These are phyloP conservation scores for Aethes cnicana DNA, from an alignment of 2,888 invertebrate species.

Conservation along the genomic window DNA sequence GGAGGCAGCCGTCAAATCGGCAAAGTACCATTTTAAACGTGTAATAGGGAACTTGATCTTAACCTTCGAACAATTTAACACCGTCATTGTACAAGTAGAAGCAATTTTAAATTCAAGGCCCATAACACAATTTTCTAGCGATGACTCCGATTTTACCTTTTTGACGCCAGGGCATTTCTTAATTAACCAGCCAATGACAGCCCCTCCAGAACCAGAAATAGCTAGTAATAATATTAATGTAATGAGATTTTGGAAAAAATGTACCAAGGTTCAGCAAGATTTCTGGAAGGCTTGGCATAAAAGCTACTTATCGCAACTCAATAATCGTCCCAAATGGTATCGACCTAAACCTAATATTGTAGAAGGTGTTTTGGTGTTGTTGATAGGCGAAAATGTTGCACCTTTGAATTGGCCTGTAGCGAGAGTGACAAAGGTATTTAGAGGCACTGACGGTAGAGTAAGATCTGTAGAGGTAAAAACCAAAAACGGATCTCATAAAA, in stretches of 20 bases:
- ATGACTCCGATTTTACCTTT: constrained; percentile 2
- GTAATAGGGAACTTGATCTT: neutral
- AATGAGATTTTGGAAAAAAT: constrained; percentile 3
- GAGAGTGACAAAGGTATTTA: neutral
- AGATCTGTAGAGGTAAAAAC: no score
- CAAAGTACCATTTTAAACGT: neutral
- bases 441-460: neutral
- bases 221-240: neutral
- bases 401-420: constrained; percentile 2
- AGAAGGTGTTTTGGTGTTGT: neutral
- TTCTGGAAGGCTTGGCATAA: constrained; percentile 9
- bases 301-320: constrained; percentile 1
- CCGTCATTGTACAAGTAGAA: constrained; percentile 13
- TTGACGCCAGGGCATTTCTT: constrained; percentile 5
- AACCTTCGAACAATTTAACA: constrained; percentile 2
- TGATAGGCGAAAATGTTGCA: neutral
- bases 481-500: no score
- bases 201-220: neutral
- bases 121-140: neutral
- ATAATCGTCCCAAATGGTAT: neutral
- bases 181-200: neutral
- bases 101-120: constrained; percentile 20
- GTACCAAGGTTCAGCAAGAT: constrained; percentile 4
- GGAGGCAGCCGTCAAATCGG: constrained; percentile 1
- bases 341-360: neutral